phyloP scores from a whole-genome alignment of 2,888 invertebrate species.

The Theristus sp. region DNA sequence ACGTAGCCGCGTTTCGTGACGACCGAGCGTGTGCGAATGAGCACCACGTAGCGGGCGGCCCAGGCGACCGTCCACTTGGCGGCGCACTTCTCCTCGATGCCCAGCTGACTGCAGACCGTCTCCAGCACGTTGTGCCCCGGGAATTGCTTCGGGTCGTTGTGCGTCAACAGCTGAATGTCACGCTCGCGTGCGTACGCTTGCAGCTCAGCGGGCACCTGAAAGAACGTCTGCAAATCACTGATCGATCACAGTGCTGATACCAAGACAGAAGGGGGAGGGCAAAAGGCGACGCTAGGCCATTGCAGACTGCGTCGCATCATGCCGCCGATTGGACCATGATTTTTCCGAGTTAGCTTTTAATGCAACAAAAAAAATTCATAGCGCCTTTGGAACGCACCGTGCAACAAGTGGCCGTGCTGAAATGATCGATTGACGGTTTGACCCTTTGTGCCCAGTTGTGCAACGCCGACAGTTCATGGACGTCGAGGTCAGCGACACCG shows the following conservation, averaged over 20 bases:
- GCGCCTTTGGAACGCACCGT: too few species aligned
- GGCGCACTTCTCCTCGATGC: background rate
- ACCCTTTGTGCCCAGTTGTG: conserved; percentile 9
- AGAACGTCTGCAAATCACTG: too few species aligned
- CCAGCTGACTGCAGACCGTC: background rate
- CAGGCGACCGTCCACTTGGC: background rate
- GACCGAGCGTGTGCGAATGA: conserved; percentile 1
- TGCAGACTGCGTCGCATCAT: too few species aligned
- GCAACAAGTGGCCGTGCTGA: conserved; percentile 23
- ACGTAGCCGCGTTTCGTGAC: conserved; percentile 3
- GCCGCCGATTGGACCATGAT: too few species aligned
- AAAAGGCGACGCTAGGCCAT: too few species aligned
- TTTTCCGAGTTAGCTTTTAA: too few species aligned
- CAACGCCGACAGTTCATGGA: conserved; percentile 13
- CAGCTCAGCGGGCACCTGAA: conserved; percentile 55
- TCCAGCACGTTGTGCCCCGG: background rate
- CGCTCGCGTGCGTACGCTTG: conserved; percentile 72
- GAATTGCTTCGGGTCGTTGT: conserved; percentile 62
- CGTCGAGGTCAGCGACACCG: conserved; percentile 23
- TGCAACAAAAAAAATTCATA: too few species aligned
- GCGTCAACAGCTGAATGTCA: conserved; percentile 77
- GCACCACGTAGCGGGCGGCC: conserved; percentile 2
- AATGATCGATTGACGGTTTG: conserved; percentile 21
- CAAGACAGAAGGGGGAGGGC: too few species aligned
- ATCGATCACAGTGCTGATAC: too few species aligned